Evolutionary conservation across 2,797 vertebrate genomes (phyloP).

Genomic region (Crypturellus tataupa): DNA sequence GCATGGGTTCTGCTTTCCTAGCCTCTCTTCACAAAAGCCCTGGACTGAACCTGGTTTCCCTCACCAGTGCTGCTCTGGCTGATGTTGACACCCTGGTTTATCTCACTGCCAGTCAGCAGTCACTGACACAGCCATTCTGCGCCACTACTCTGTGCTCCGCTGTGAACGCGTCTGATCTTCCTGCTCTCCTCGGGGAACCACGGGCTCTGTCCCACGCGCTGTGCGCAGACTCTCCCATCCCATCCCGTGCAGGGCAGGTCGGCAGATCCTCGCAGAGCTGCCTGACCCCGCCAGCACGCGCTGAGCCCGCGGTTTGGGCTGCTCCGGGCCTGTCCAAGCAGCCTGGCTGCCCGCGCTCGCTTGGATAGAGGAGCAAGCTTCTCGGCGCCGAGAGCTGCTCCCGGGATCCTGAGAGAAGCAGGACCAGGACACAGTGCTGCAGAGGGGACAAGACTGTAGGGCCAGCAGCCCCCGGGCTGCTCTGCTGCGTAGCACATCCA

Average conservation of each 20-base stretch:
- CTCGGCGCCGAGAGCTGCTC: not conserved
- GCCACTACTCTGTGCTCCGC: rapidly evolving
- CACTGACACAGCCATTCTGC: not conserved
- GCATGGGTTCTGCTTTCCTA: not conserved
- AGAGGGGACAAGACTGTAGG: not conserved
- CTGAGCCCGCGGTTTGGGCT: not conserved
- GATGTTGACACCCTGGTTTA: slow-evolving; percentile 4
- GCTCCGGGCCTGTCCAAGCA: not conserved
- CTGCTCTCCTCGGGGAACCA: not conserved
- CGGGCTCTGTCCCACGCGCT: not conserved
- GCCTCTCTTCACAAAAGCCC: not conserved
- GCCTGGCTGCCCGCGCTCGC: not conserved
- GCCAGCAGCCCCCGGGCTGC: not conserved
- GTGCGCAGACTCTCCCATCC: not conserved
- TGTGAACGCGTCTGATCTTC: not conserved
- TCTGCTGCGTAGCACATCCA: not conserved
- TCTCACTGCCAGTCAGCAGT: not conserved
- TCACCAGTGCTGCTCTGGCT: not conserved
- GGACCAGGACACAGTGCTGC: not conserved
- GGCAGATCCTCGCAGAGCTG: not conserved
- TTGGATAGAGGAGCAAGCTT: not conserved
- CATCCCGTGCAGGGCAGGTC: not conserved
- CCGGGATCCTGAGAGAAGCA: not conserved
- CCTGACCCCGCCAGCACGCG: not conserved
- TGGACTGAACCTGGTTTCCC: not conserved